Base-by-base conservation (phyloP, 1,140 invertebrate species). In the Psilanteris sp. region DNA sequence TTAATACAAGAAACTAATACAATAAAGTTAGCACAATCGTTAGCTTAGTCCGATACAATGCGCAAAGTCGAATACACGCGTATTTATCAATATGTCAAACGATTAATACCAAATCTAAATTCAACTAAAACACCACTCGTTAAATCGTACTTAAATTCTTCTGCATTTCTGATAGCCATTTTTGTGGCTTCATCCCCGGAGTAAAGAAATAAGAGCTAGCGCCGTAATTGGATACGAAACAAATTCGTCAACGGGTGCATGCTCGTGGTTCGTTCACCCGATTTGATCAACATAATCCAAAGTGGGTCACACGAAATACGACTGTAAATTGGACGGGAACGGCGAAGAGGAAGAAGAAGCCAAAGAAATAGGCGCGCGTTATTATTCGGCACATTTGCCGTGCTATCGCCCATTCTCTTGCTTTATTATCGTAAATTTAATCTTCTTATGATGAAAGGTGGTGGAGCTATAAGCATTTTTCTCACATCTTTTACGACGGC, bases 391-490 rank as follows among this genome's bases (percentile, higher is more conserved):
- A 55, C 50, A 54, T 67, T 67, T 73, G 32, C 57, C 50, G 27
- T 59, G 29, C 43, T 59, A 66, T 62, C 54, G 18, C 20, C 66
- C 46, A 66, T 71, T 57, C 32, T 67, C 57, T 67, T 41, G 43
- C 74, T 72, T 72, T 72, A 68, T 67, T 57, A 62, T 72, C 67
- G 55, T 62, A 37, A 72, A 72, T 77, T 68, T 64, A 68, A 77
- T 77, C 54, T 77, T 52, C 67, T 68, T 48, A 55, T 39, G 55
- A 72, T 68, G 74, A 77, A 72, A 77, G 74, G 55, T 57, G 46
- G 26, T 43, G 14, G 16, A 4, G 62, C 57, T 57, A 54, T 43
- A 61, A 68, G 66, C 67, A 76, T 54, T 61, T 70, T 62, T 77
- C 70, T 52, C 52, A 52, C 55, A 43, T 62, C 52, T 76, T 81